Base-by-base conservation (phyloP, 1,140 invertebrate genomes). In the Neomicropteryx cornuta region DNA sequence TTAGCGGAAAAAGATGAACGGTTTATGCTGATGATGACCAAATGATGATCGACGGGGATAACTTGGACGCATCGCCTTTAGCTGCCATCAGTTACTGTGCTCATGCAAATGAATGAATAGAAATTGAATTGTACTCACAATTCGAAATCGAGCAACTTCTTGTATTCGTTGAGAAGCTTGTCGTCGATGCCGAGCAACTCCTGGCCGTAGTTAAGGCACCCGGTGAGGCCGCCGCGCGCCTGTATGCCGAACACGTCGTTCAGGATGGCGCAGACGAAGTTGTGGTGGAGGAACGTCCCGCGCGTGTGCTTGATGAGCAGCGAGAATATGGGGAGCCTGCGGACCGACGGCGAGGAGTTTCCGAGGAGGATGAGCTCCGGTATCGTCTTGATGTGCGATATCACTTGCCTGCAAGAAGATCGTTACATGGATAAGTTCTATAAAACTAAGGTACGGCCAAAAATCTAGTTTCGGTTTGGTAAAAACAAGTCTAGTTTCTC, bases 201-300 rank as follows among this genome's bases (percentile, higher is more conserved):
- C 60, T 89, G 79, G 5, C 84, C 84, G 54, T 93, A 93, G 36
- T 83, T 80, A 21, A 63, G 39, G 33, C 60, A 61, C 28, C 60
- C 58, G n/a, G 57, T 59, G 29, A 86, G 82, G 1, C 88, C 87
- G 5, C 86, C 83, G 47, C 89, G 70, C 0, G 84, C 82, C 62
- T 94, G 90, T 27, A 95, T 87, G 0, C 91, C 91, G 55, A 91
- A 94, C 6, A 95, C 73, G 53, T 95, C 91, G 51, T 94, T 95
- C 3, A 95, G 70, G 1, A 94, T 68, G 2, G 85, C 80, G 48
- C 81, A 83, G 1, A 93, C 77, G 59, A 88, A 94, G 60, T 93
- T 93, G 52, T 93, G 86, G 60, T 95, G 91, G 1, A 94, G 73
- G 53, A 85, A 91, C 2, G 78, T 78, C 4, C 83, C 84, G 4